Evolutionary conservation across 2,797 vertebrate species (phyloP), one percentile per base, ranked within the genome.

Genomic region (Microctenopoma lineatum): DNA sequence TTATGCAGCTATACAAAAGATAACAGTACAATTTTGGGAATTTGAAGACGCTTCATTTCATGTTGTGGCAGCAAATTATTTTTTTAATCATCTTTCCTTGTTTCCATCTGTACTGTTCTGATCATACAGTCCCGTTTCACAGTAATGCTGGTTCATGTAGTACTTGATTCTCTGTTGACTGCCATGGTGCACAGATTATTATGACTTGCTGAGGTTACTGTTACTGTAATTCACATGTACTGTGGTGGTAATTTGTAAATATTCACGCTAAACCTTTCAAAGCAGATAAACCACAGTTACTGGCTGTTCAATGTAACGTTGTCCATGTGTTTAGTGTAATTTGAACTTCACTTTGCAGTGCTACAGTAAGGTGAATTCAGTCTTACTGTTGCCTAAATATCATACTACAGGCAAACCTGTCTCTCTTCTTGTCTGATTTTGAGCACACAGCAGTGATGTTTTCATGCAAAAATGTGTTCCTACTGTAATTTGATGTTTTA

Each of bases 401-500:
- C 14, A 41, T 3, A 27, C 5, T 51, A 25, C 26, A 25, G 3
- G n/a, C 42, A 3, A 54, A 47, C 13, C 42, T 3, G 29, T 21
- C n/a, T 27, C 25, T 29, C 50, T 53, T 21, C 26, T 26, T 34
- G 34, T 5, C 2, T 51, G 59, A 6, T 60, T 56, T 46, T 57
- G 4, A 38, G 29, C 21, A n/a, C 16, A 45, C 44, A 38, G 13
- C 51, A 34, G 36, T 48, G 16, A 59, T 3, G 34, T 32, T 54
- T 77, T 75, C 48, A 45, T 74, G 47, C 62, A 79, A 67, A 67
- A 32, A 61, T 25, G n/a, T 59, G 50, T 74, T 60, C 29, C 70
- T 63, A 38, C 27, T 73, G 54, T 84, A 46, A 26, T 41, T 75
- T 44, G 3, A 32, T 71, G 51, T 79, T 85, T 70, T 61, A 53